Base-by-base conservation (phyloP, 2,888 invertebrate species). In the Tortricodes alternella region DNA sequence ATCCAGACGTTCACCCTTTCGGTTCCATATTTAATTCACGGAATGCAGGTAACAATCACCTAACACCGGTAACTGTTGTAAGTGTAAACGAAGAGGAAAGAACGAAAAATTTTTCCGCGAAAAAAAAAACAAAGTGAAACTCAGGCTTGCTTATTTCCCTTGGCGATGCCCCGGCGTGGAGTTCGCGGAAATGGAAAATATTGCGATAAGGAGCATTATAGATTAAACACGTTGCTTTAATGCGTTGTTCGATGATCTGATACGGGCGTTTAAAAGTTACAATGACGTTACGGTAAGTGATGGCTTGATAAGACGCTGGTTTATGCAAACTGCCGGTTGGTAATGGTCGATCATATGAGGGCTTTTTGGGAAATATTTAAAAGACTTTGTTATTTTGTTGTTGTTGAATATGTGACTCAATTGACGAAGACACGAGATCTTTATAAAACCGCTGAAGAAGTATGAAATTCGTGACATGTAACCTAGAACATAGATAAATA, bases 201-300 rank as follows among this genome's bases (percentile, higher is more conserved):
- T 91, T 84, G 89, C 88, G 89, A 91, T 91, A 91, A 91, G 89
- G 80, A 78, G 79, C 90, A 89, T 91, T 91, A 90, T 85, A 89
- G 87, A 90, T 90, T 90, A 89, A 88, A 89, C 84, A 81, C 78
- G 82, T 81, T 74, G 76, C 76, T 80, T 81, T 86, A 88, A 87
- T 85, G 81, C 68, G 73, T 76, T 80, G 68, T 69, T 63, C 71
- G 72, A 80, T 76, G 86, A 87, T 88, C 85, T 78, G 81, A 70
- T 74, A 72, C 80, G 79, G 76, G 73, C 67, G 63, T 53, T 72
- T 73, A 71, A 62, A 80, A 80, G 75, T 84, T 81, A 78, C 80
- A 81, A 81, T 80, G 78, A 76, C 66, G 66, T 75, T 71, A 62
- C 44, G 39, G 73, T 75, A 79, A 81, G 72, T 84, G 81, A 85